phyloP scores from a whole-genome alignment of 1,140 invertebrate species.

The Globodera ellingtonae region DNA sequence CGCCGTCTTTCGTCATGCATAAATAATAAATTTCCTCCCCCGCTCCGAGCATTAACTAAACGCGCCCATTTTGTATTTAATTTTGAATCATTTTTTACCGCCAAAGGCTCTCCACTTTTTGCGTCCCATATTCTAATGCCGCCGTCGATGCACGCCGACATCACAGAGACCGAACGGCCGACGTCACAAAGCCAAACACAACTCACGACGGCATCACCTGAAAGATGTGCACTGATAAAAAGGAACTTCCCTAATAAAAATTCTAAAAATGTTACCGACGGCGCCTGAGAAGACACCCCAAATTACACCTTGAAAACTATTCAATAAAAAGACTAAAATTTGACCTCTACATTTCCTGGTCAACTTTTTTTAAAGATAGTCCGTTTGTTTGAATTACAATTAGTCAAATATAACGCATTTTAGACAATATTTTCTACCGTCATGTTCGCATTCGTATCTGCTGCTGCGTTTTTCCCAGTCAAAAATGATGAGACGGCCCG shows the following conservation, averaged over 20 bases:
- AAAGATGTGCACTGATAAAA: neutral
- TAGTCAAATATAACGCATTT: neutral
- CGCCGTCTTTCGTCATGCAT: neutral
- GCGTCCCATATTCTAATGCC: constrained; percentile 42
- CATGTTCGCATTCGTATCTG: constrained; percentile 44
- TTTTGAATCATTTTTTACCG: constrained; percentile 16
- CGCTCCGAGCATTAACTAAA: constrained; percentile 37
- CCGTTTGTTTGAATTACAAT: neutral
- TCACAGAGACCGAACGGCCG: constrained; percentile 24
- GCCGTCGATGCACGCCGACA: constrained; percentile 48
- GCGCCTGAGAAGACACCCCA: no score
- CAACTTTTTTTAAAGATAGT: neutral
- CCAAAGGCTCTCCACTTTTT: constrained; percentile 41
- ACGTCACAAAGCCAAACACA: constrained; percentile 14
- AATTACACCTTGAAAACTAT: no score
- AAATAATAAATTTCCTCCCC: constrained; percentile 42
- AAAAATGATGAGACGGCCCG: constrained; percentile 33
- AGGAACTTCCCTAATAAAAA: no score
- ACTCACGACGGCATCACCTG: constrained; percentile 40
- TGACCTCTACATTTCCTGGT: no score
- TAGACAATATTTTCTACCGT: constrained; percentile 9
- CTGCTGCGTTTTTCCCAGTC: constrained; percentile 34
- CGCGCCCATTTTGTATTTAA: neutral
- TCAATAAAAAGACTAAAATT: no score
- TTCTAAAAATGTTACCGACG: no score